Conservation (phyloP, 2,888 invertebrate species). For the Protophormia terraenovae region DNA sequence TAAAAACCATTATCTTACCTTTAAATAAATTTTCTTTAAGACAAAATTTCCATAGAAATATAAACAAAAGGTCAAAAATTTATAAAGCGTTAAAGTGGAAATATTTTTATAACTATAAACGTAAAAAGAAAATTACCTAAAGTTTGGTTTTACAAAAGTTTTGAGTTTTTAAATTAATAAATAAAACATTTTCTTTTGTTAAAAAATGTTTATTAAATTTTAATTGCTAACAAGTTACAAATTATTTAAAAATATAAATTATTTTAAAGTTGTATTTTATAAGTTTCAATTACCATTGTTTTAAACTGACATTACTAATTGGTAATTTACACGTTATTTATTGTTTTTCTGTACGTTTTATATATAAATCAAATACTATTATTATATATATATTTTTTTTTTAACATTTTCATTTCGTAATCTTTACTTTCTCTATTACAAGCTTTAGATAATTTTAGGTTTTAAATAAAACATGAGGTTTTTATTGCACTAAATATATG, state of each 20-base stretch:
- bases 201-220: conserved; percentile 15
- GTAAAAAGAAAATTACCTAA: neutral
- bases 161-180: neutral
- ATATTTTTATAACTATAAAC: neutral
- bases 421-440: conserved; percentile 35
- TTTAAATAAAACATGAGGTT: neutral
- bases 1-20: no score
- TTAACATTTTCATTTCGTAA: conserved; percentile 24
- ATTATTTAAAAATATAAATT: neutral
- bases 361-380: neutral
- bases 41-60: neutral
- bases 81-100: conserved; percentile 51
- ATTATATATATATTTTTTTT: neutral
- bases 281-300: conserved; percentile 31
- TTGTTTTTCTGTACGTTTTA: neutral
- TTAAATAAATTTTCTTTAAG: neutral
- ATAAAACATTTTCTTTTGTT: neutral
- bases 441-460: neutral
- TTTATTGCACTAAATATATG: neutral
- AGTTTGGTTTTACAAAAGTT: neutral
- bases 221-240: conserved; percentile 25
- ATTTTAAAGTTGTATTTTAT: neutral
- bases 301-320: conserved; percentile 45
- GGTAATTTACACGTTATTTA: conserved; percentile 16
- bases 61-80: conserved; percentile 18